Evolutionary conservation across 2,888 invertebrate genomes (phyloP), one percentile per base, ranked within the genome.

Genomic region (Caradrina kadenii): DNA sequence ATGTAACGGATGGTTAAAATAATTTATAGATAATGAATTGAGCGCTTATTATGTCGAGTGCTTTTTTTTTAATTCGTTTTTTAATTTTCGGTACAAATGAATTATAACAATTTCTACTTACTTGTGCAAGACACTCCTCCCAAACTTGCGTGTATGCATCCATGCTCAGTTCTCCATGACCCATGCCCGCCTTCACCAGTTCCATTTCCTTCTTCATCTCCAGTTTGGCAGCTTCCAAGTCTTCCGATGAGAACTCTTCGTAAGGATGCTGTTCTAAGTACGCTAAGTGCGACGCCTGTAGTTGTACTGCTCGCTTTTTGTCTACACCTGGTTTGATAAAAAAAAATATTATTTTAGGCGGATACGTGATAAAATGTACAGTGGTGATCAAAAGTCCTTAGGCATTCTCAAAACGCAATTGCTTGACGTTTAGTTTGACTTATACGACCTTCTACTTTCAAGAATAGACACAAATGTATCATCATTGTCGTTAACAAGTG

Each of bases 111-210:
- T 15, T 21, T 22, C 11, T 4, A 76, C 67, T 80, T 58, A 98
- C 98, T 96, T 99, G 99, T 0, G 98, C 97, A 61, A 99, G 96
- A 92, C 99, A 99, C 94, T 99, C 99, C 89, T 99, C 98, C 99
- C 99, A 99, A 53, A 99, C 99, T 94, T 99, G 99, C 13, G 98
- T 97, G 90, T 99, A 99, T 0, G 98, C 98, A 81, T 99, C 99
- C 58, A 98, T 93, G 1, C 99, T 98, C 56, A 99, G 96, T 49
- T 99, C 99, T 0, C 99, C 99, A 89, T 99, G 99, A 0, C 97
- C 98, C 99, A 99, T 99, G 54, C 99, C 99, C 68, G 97, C 97
- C 89, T 98, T 98, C 0, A 99, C 99, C 1, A 97, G 96, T 31
- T 97, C 97, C 98, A 99, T 99, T 96, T 99, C 99, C 48, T 97